Percentiles rank a stretch among this genome's conserved stretches.
Evolutionary conservation across 2,888 invertebrate genomes (phyloP).

Genomic region (Sialis fuliginosa): DNA sequence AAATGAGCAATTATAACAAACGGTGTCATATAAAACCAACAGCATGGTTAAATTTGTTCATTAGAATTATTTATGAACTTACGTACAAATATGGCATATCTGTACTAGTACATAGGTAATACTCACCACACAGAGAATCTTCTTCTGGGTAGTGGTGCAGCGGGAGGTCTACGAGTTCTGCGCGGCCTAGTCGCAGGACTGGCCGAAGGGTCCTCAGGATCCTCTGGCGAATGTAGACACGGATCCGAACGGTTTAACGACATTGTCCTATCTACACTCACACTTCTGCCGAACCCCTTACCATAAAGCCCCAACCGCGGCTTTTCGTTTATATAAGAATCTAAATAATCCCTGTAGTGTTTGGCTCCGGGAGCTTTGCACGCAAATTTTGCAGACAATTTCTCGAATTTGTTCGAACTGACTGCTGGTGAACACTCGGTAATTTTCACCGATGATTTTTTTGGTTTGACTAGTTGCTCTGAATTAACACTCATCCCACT

Average conservation of each 20-base stretch:
- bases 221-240: slow-evolving; percentile 2
- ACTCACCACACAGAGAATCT: slow-evolving; percentile 6
- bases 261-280: slow-evolving; percentile 1
- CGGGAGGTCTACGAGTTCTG: slow-evolving; percentile 2
- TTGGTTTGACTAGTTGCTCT: not conserved
- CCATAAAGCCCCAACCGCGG: slow-evolving; percentile 1
- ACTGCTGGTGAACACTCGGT: not conserved
- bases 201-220: not conserved
- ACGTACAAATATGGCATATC: too few relatives aligned
- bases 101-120: not conserved
- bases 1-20: too few relatives aligned
- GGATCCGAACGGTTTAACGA: slow-evolving; percentile 4
- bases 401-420: slow-evolving; percentile 1
- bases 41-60: too few relatives aligned
- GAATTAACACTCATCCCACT: not conserved
- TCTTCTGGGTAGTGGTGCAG: slow-evolving; percentile 4
- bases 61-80: too few relatives aligned
- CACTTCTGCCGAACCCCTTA: not conserved
- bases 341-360: slow-evolving; percentile 1
- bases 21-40: too few relatives aligned
- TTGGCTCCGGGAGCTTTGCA: not conserved
- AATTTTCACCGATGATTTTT: not conserved
- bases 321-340: slow-evolving; percentile 4
- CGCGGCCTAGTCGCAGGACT: not conserved
- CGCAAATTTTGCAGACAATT: slow-evolving; percentile 2